Evolutionary conservation across 2,797 vertebrate species (phyloP).

Genomic region (Anguilla pacifica): DNA sequence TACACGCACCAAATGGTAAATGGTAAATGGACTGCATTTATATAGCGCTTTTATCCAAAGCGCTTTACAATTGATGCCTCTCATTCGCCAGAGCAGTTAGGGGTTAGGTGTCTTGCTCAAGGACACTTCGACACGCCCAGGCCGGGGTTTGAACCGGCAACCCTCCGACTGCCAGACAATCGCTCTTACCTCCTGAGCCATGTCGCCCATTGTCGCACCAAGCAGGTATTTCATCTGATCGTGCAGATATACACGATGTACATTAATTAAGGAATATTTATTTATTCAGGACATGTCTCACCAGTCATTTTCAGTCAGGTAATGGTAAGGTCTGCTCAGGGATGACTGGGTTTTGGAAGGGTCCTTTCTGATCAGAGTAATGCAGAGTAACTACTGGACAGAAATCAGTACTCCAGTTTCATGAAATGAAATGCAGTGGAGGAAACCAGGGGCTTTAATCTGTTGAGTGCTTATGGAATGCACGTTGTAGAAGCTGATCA

Average conservation of each 20-base stretch:
- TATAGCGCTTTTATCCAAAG: too few species aligned
- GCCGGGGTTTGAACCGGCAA: too few species aligned
- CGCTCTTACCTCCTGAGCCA: too few species aligned
- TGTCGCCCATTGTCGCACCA: too few species aligned
- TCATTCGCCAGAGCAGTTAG: too few species aligned
- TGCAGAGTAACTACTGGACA: background rate
- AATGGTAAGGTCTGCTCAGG: background rate
- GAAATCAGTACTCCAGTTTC: background rate
- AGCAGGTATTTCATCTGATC: background rate
- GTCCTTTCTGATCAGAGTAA: background rate
- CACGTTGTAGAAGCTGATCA: background rate
- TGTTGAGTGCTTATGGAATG: background rate
- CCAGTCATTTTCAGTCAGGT: background rate
- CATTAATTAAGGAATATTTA: background rate
- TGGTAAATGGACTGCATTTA: too few species aligned
- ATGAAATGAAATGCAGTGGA: background rate
- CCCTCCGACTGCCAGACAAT: too few species aligned
- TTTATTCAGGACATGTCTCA: background rate
- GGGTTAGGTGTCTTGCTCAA: too few species aligned
- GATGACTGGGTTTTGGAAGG: background rate
- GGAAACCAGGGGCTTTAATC: background rate
- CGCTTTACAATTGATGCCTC: too few species aligned
- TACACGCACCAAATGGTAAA: background rate
- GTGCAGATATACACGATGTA: too few species aligned
- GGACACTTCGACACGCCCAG: too few species aligned